Conservation (phyloP, 1,140 invertebrate genomes). For the Saccostrea cuccullata region DNA sequence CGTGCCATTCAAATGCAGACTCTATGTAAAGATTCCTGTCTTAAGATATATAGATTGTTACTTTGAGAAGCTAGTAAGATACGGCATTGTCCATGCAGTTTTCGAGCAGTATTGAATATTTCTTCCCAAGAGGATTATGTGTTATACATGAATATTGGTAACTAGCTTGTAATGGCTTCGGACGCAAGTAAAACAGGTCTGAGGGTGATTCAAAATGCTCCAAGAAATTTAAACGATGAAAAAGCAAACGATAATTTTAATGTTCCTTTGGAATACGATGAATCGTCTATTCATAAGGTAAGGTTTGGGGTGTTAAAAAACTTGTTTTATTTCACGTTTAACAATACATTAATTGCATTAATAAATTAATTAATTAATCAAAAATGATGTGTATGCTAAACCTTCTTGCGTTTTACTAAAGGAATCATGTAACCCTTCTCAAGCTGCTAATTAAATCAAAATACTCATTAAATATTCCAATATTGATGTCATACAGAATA, state of each 20-base stretch:
- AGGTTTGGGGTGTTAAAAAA: not conserved
- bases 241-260: not conserved
- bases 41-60: not conserved
- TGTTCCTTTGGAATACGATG: not conserved
- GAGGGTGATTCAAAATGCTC: slow-evolving; percentile 5
- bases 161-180: slow-evolving; percentile 22
- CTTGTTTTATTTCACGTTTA: too few relatives aligned
- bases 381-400: too few relatives aligned
- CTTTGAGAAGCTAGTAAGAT: not conserved
- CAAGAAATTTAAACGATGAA: not conserved
- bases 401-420: too few relatives aligned
- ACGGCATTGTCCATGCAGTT: not conserved
- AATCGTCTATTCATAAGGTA: slow-evolving; percentile 14
- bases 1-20: not conserved
- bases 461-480: too few relatives aligned
- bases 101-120: not conserved
- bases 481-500: too few relatives aligned
- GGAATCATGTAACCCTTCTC: too few relatives aligned
- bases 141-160: not conserved
- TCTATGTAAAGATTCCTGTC: not conserved
- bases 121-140: slow-evolving; percentile 19
- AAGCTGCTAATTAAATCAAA: too few relatives aligned
- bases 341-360: too few relatives aligned
- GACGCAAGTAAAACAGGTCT: not conserved
- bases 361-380: too few relatives aligned